phyloP scores from a whole-genome alignment of 2,797 vertebrate species.

The Tamandua tetradactyla region DNA sequence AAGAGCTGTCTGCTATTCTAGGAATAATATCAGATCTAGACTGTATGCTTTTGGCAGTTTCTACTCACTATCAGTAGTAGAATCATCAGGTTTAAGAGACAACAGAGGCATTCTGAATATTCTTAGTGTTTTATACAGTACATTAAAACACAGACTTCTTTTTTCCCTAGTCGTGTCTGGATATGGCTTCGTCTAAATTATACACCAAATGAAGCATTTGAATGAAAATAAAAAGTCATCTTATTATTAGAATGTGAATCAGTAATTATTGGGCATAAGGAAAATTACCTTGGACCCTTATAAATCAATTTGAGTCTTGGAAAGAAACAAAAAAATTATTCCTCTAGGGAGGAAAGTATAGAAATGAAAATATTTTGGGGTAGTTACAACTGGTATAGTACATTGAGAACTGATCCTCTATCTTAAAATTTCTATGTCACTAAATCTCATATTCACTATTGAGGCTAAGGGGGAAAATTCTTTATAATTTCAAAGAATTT shows the following conservation, averaged over 20 bases:
- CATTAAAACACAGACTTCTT: neutral
- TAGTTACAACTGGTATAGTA: neutral
- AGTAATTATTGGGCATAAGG: neutral
- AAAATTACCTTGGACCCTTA: conserved; percentile 1
- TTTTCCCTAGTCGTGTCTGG: conserved; percentile 26
- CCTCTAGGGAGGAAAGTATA: conserved; percentile 13
- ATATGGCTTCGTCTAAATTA: conserved; percentile 31
- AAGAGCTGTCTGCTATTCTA: neutral
- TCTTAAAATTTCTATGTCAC: conserved; percentile 45
- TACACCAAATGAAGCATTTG: conserved; percentile 38
- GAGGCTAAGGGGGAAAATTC: conserved; percentile 40
- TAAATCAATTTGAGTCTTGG: conserved; percentile 31
- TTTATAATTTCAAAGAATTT: conserved; percentile 54
- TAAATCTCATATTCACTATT: conserved; percentile 29
- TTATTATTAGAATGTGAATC: conserved; percentile 36
- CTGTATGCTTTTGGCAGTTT: neutral
- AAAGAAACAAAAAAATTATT: neutral
- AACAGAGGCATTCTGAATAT: conserved; percentile 25
- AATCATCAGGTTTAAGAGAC: neutral
- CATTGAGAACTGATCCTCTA: neutral
- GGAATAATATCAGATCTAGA: neutral
- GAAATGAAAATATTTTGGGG: conserved; percentile 37
- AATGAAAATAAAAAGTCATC: neutral
- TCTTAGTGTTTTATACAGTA: conserved; percentile 8
- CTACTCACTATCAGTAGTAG: neutral